These are phyloP conservation scores for Melanotaenia pygmaea DNA, from an alignment of 2,797 vertebrate genomes.

Conservation along the genomic window DNA sequence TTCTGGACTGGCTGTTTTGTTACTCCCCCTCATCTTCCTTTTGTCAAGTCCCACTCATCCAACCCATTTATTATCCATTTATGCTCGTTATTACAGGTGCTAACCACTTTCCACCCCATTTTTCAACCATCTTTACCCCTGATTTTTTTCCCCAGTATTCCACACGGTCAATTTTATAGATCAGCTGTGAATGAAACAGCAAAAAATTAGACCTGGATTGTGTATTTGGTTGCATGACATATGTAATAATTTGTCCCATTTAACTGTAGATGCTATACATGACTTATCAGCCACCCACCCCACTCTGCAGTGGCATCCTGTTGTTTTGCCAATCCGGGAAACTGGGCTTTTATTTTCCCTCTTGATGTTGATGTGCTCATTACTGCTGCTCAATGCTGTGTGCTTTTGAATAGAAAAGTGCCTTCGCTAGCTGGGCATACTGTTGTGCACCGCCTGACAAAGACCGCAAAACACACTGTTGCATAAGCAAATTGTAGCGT, in stretches of 20 bases:
- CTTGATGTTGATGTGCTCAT: slow-evolving; percentile 67
- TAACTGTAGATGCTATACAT: slow-evolving; percentile 54
- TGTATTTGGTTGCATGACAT: slow-evolving; percentile 39
- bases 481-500: slow-evolving; percentile 17
- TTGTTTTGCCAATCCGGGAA: slow-evolving; percentile 59
- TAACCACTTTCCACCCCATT: slow-evolving; percentile 18
- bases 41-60: slow-evolving; percentile 53
- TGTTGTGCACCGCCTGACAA: slow-evolving; percentile 48
- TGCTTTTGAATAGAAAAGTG: slow-evolving; percentile 64
- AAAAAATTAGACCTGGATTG: background rate
- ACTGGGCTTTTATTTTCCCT: slow-evolving; percentile 60
- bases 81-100: slow-evolving; percentile 54
- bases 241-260: slow-evolving; percentile 51
- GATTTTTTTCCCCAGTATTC: background rate
- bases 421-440: slow-evolving; percentile 44
- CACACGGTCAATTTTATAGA: slow-evolving; percentile 17
- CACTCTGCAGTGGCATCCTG: slow-evolving; percentile 52
- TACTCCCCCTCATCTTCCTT: slow-evolving; percentile 51
- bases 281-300: slow-evolving; percentile 22
- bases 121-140: slow-evolving; percentile 2
- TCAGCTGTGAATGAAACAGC: slow-evolving; percentile 16
- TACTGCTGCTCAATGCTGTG: slow-evolving; percentile 50
- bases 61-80: slow-evolving; percentile 50
- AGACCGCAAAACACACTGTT: slow-evolving; percentile 38
- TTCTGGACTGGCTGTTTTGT: slow-evolving; percentile 42